Conservation (phyloP, 2,888 invertebrate species). For the Eulithis prunata region DNA sequence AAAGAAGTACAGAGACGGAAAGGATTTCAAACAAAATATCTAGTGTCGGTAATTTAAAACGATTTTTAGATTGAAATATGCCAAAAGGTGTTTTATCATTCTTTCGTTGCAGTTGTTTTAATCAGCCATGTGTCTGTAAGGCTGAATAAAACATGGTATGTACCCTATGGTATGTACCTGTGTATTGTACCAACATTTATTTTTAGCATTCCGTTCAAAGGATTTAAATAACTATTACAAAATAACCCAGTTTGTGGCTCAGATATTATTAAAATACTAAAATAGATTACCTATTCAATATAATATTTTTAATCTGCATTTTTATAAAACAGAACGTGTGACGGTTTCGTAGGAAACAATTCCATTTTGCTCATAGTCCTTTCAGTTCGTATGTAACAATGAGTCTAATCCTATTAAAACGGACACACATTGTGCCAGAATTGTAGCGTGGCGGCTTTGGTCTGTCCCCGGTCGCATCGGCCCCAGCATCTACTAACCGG, state of each 20-base stretch:
- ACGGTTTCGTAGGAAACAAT: slow-evolving; percentile 66
- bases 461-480: slow-evolving; percentile 78
- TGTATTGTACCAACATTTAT: too few relatives aligned
- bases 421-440: slow-evolving; percentile 80
- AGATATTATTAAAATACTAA: too few relatives aligned
- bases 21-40: not conserved
- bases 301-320: not conserved
- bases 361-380: slow-evolving; percentile 72
- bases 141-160: too few relatives aligned
- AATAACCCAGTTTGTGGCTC: too few relatives aligned
- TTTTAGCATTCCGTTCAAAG: too few relatives aligned
- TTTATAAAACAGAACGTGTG: slow-evolving; percentile 27
- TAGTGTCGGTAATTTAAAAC: not conserved
- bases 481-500: slow-evolving; percentile 71
- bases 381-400: slow-evolving; percentile 78
- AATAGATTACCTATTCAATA: too few relatives aligned
- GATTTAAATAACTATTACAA: too few relatives aligned
- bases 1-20: slow-evolving; percentile 1
- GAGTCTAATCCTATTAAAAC: slow-evolving; percentile 82
- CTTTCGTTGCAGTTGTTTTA: too few relatives aligned
- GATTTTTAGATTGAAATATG: not conserved
- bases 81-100: not conserved
- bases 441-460: slow-evolving; percentile 79
- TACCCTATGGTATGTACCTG: too few relatives aligned
- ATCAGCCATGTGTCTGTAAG: too few relatives aligned